A percentile compares a stretch with the other conserved stretches of the same genome.
These are phyloP conservation scores for Buphagus erythrorhynchus DNA, from an alignment of 2,797 vertebrate genomes.

Conservation along the genomic window DNA sequence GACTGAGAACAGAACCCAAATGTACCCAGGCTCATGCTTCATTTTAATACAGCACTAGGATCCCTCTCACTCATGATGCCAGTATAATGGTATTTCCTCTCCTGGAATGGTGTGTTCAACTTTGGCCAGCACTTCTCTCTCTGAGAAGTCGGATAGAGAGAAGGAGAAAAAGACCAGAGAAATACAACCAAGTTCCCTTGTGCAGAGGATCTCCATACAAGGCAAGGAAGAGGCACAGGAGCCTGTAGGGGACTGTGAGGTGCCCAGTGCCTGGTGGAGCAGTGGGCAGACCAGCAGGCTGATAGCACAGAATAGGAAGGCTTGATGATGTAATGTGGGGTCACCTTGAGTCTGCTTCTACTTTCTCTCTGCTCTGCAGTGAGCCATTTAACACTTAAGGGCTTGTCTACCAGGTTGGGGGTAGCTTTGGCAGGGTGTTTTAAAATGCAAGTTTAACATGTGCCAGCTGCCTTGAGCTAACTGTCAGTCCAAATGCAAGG, in stretches of 20 bases:
- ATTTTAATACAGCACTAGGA: constrained; percentile 17
- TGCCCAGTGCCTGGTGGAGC: neutral
- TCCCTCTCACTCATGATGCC: constrained; percentile 42
- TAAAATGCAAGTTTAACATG: neutral
- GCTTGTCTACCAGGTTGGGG: neutral
- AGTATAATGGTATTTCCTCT: constrained; percentile 68
- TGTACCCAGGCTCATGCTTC: constrained; percentile 15
- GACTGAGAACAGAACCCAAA: constrained; percentile 46
- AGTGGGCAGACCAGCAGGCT: neutral
- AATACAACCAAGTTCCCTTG: neutral
- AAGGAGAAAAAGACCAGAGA: constrained; percentile 19
- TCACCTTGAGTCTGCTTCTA: neutral
- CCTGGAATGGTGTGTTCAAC: constrained; percentile 18
- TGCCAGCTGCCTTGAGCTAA: neutral
- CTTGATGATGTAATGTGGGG: neutral
- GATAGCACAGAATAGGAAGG: neutral
- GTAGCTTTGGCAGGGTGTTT: neutral
- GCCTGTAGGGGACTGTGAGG: neutral
- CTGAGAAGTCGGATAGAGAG: neutral
- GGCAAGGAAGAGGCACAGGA: neutral
- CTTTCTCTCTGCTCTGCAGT: neutral
- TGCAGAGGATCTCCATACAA: constrained; percentile 30
- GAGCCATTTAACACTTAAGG: neutral
- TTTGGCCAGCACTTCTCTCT: constrained; percentile 10
- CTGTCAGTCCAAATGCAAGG: neutral